Evolutionary conservation across 2,113 vertebrate species (phyloP), one percentile per base, ranked within the genome.

Genomic region (Phylloscopus whistleri): DNA sequence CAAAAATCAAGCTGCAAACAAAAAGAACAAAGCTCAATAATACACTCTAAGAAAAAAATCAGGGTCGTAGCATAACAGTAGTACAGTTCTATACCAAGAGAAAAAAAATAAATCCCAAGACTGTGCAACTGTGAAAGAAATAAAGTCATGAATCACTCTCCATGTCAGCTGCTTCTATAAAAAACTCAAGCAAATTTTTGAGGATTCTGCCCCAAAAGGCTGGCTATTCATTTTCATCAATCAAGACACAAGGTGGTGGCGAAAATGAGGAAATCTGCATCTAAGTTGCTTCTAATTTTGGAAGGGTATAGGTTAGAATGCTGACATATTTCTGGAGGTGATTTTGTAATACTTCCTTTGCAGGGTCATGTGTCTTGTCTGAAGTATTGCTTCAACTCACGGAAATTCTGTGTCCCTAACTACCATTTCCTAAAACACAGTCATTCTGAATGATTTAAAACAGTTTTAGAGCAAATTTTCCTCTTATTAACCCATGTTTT

Each of bases 1-100:
- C 99, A 97, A 99, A 99, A 96, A 99, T 99, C 84, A 99, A 98
- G 96, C 99, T 99, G 97, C 33, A 91, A 97, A 58, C 10, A 70
- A 23, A 82, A 72, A 91, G 14, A 30, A 69, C 13, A 68, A 46
- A 75, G 60, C 16, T 90, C 31, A 95, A 12, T 13, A 76, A 39
- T 19, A 39, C 11, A 89, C 56, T 75, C 10, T 28, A 41, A 8
- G 6, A 18, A 18, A 67, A 66, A 51, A n/a, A 52, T 3, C 21
- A 37, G 33, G 30, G 41, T 6, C 41, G 20, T 11, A 59, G 11
- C 41, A 94, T 19, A 41, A 80, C 2, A 1, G 12, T 13, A 31
- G 58, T 22, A 43, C 2, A 23, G 21, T 4, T 43, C 13, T 52
- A 37, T 10, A 8, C 6, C 68, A 30, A 19, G 35, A 74, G 67